Percentiles rank a stretch among this genome's conserved stretches.
Conservation (phyloP, 2,888 invertebrate species). For the Serrognathus titanus region DNA sequence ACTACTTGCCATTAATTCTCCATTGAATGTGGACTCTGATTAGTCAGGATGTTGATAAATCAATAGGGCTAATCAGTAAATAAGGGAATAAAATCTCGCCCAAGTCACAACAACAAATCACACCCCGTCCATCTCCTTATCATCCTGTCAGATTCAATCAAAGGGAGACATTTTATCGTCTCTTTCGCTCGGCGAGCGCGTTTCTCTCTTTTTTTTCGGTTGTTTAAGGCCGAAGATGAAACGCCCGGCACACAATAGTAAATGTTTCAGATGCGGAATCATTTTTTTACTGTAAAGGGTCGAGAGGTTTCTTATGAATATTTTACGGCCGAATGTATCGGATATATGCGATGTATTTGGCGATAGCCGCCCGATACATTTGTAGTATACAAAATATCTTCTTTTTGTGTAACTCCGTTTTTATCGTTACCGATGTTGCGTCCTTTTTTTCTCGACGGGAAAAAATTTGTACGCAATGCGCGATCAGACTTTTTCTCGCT, state of each 20-base stretch:
- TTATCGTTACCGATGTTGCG: no score
- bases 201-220: neutral
- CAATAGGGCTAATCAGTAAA: no score
- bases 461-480: no score
- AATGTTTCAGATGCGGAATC: neutral
- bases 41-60: no score
- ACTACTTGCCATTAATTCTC: no score
- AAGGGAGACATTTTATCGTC: neutral
- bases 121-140: neutral
- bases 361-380: neutral
- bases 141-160: neutral
- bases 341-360: neutral
- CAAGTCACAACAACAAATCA: slow-evolving; percentile 1
- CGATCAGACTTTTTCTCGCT: no score
- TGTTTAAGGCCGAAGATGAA: neutral
- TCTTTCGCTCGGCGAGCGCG: neutral
- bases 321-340: neutral
- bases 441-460: no score
- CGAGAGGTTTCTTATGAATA: neutral
- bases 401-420: no score
- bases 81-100: no score
- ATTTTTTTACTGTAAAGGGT: slow-evolving; percentile 1
- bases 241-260: slow-evolving; percentile 1
- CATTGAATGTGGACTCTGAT: no score
- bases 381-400: neutral